Evolutionary conservation across 2,113 vertebrate species (phyloP).

Genomic region (Peromyscus leucopus): DNA sequence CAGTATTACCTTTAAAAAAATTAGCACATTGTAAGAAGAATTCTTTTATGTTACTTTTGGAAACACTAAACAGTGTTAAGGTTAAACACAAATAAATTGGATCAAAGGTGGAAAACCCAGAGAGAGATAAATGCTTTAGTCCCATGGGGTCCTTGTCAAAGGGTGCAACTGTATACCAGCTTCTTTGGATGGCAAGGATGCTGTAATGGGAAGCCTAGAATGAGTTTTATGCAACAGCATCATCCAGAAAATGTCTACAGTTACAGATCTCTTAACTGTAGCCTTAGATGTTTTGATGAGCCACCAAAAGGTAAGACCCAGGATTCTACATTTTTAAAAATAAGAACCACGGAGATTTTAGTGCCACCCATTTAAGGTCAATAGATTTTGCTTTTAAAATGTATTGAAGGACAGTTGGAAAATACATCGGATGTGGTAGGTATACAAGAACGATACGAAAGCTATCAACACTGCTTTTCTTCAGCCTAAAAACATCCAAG

Average conservation of each 20-base stretch:
- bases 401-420: neutral
- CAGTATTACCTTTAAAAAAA: neutral
- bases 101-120: neutral
- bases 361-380: neutral
- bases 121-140: neutral
- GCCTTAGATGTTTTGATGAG: neutral
- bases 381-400: constrained; percentile 19
- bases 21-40: neutral
- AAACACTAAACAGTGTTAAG: constrained; percentile 28
- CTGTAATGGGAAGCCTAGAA: neutral
- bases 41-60: constrained; percentile 17
- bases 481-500: neutral
- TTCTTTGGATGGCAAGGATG: neutral
- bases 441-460: neutral
- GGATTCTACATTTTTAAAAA: neutral
- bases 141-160: neutral
- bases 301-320: neutral
- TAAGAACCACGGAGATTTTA: neutral
- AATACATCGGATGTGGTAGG: neutral
- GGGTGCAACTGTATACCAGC: neutral
- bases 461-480: neutral
- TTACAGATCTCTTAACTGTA: neutral
- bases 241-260: neutral
- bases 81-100: neutral
- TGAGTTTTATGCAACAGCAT: neutral